A percentile compares a stretch with the other conserved stretches of the same genome.
These are phyloP conservation scores for Strigamia crassipes DNA, from an alignment of 2,888 invertebrate species.

Conservation along the genomic window DNA sequence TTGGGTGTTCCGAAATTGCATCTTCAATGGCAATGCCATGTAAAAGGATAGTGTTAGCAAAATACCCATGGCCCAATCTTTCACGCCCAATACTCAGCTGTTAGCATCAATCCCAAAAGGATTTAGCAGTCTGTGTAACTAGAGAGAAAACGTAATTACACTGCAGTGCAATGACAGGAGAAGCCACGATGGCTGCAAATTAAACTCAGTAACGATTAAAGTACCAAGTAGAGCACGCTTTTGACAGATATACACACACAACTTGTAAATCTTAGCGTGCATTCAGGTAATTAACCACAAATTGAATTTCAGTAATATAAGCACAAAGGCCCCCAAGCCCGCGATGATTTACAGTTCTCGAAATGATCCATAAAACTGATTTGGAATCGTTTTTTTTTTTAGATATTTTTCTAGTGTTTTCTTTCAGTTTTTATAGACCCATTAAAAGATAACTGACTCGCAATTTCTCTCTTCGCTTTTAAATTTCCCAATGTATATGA, in stretches of 20 bases:
- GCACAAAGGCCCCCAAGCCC: not conserved
- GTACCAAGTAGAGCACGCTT: not conserved
- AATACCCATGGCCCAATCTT: not conserved
- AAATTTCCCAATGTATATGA: no score
- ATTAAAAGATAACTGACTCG: conserved; percentile 23
- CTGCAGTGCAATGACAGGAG: not conserved
- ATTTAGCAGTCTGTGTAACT: conserved; percentile 2
- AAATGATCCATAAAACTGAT: conserved; percentile 30
- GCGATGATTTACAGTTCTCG: conserved; percentile 1
- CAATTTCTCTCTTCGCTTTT: not conserved
- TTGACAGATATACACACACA: conserved; percentile 17
- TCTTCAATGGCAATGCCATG: not conserved
- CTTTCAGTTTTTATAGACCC: conserved; percentile 2
- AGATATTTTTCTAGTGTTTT: conserved; percentile 13
- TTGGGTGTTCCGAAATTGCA: not conserved
- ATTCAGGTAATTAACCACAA: conserved; percentile 22
- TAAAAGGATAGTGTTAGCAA: not conserved
- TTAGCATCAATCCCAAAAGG: not conserved
- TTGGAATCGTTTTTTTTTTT: not conserved
- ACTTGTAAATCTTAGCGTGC: conserved; percentile 25
- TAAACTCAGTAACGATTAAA: conserved; percentile 26
- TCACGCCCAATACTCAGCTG: conserved; percentile 18
- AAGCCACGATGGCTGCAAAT: conserved; percentile 17
- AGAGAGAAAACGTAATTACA: conserved; percentile 30
- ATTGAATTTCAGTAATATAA: conserved; percentile 16